These are phyloP conservation scores for Pelodytes ibericus DNA, from an alignment of 2,797 vertebrate genomes.

Conservation along the genomic window DNA sequence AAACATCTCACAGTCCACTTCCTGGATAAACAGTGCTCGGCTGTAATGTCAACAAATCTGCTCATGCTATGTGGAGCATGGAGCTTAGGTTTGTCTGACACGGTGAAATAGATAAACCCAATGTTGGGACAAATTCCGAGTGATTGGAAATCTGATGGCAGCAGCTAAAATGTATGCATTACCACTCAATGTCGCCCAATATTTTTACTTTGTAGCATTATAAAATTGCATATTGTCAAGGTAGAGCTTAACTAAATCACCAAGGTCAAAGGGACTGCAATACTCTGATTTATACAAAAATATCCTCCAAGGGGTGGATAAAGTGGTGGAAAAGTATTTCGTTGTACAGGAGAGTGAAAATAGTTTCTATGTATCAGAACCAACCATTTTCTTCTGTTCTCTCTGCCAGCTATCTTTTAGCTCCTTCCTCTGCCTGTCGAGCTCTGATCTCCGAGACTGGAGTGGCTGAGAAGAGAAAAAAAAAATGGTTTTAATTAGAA, in stretches of 20 bases:
- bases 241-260: no score
- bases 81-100: background rate
- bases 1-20: background rate
- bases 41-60: background rate
- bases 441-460: slow-evolving; percentile 87
- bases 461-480: slow-evolving; percentile 88
- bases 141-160: no score
- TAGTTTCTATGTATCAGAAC: slow-evolving; percentile 56
- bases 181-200: no score
- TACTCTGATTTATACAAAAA: no score
- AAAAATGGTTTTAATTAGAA: background rate
- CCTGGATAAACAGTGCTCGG: background rate
- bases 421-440: slow-evolving; percentile 95
- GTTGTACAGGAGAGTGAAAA: background rate
- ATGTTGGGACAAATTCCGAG: background rate
- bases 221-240: no score
- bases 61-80: background rate
- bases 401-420: slow-evolving; percentile 98
- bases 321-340: no score
- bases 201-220: no score
- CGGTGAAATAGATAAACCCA: background rate
- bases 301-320: no score
- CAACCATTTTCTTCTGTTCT: slow-evolving; percentile 95
- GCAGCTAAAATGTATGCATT: no score
- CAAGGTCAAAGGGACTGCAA: no score